Evolutionary conservation across 1,140 invertebrate genomes (phyloP), one percentile per base, ranked within the genome.

Genomic region (Cyrtorhinus lividipennis): DNA sequence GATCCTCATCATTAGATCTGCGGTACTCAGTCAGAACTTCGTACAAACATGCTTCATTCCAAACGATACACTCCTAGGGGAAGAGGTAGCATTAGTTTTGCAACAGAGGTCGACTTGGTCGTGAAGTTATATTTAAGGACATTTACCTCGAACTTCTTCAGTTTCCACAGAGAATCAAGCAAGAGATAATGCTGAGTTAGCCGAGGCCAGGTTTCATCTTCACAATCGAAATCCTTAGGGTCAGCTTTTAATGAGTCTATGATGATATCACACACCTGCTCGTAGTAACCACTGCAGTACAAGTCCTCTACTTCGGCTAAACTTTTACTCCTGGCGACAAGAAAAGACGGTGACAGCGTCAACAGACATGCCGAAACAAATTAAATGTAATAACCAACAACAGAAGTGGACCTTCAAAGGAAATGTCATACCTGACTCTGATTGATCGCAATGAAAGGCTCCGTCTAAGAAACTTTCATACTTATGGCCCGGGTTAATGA

Each of bases 21-120:
- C 61, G 26, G 26, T 65, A 65, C 13, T 60, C 61, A 15, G 12
- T 64, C 46, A 68, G 64, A 63, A 56, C 24, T 69, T 83, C 82
- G 66, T 82, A 81, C 2, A 90, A 74, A 68, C 82, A 84, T 64
- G 78, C 80, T 68, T 89, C 83, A 2, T 82, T 80, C 88, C 88
- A 91, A 48, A 81, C 74, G 53, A 89, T 81, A 72, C 86, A 90
- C 62, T 83, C 80, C 69, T 83, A 72, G 24, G 76, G 72, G 56
- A 44, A 38, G 5, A 38, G 30, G 15, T 5, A 38, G 5, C 15
- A 8, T 38, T 38, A 38, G 30, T 15, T 8, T 8, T 5, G 5
- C 30, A 38, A 15, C 12, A 62, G 25, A 1, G 45, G 13, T n/a
- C 12, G 23, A n/a, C n/a, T n/a, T n/a, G n/a, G n/a, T n/a, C n/a